phyloP scores from a whole-genome alignment of 2,888 invertebrate genomes.

The Clivina fossor region DNA sequence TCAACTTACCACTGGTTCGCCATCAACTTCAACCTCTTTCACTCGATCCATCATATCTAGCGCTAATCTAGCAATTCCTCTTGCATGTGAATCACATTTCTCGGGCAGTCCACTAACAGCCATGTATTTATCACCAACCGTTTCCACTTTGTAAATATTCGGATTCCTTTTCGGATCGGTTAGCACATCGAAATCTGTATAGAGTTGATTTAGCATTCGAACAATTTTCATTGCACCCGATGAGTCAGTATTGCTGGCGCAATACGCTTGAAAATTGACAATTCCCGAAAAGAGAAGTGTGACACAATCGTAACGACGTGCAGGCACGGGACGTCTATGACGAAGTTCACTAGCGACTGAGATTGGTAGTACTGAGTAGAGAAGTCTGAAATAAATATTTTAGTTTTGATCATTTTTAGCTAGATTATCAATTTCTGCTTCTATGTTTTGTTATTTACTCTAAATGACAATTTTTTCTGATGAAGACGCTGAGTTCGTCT shows the following conservation, averaged over 20 bases:
- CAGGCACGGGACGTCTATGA: constrained; percentile 88
- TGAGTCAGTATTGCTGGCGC: constrained; percentile 86
- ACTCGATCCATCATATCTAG: constrained; percentile 95
- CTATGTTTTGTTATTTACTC: too few relatives aligned
- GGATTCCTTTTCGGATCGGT: constrained; percentile 91
- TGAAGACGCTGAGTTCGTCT: too few relatives aligned
- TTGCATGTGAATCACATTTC: constrained; percentile 85
- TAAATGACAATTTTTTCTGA: too few relatives aligned
- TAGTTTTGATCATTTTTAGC: not conserved
- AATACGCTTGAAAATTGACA: constrained; percentile 89
- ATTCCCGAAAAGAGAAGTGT: constrained; percentile 93
- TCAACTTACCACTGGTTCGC: constrained; percentile 81
- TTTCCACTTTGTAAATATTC: constrained; percentile 96
- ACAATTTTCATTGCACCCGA: constrained; percentile 96
- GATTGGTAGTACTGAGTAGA: constrained; percentile 92
- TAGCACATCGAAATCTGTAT: constrained; percentile 90
- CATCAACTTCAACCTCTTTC: constrained; percentile 82
- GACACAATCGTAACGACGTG: constrained; percentile 84
- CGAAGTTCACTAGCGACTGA: constrained; percentile 94
- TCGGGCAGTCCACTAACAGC: constrained; percentile 94
- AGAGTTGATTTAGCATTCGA: constrained; percentile 87
- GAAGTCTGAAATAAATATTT: constrained; percentile 61
- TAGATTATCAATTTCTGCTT: too few relatives aligned
- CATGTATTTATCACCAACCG: constrained; percentile 98
- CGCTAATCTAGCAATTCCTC: constrained; percentile 86